Conservation (phyloP, 2,797 vertebrate species). For the Muraenolepis orangiensis region DNA sequence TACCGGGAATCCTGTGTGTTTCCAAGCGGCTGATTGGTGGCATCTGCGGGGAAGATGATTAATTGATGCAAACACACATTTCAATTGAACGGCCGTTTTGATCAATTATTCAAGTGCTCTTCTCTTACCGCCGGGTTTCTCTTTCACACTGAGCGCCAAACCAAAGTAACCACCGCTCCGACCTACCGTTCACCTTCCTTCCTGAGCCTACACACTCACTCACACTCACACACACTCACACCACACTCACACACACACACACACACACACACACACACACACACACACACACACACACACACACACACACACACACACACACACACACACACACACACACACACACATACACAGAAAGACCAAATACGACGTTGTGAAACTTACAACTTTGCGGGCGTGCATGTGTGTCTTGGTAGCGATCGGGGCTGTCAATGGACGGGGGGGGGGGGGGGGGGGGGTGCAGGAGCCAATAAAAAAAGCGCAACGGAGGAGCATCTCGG, state of each 20-base stretch:
- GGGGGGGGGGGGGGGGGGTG: no score
- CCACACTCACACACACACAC: no score
- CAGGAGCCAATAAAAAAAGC: no score
- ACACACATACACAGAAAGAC: no score
- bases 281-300: no score
- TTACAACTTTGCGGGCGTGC: no score
- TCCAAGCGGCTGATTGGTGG: slow-evolving; percentile 65
- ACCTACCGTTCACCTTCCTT: slow-evolving; percentile 46
- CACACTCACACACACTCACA: background rate
- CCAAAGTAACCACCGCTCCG: slow-evolving; percentile 49
- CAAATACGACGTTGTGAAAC: no score
- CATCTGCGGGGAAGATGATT: slow-evolving; percentile 70
- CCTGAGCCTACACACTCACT: background rate
- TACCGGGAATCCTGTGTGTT: slow-evolving; percentile 53
- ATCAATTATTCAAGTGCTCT: slow-evolving; percentile 70
- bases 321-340: no score
- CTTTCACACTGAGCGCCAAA: slow-evolving; percentile 64
- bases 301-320: no score
- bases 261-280: no score
- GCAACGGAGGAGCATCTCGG: background rate
- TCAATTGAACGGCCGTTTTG: slow-evolving; percentile 72
- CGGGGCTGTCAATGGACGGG: no score
- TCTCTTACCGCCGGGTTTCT: slow-evolving; percentile 23
- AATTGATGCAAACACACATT: slow-evolving; percentile 75
- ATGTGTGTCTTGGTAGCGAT: no score